Conservation (phyloP, 2,797 vertebrate species). For the Macropus fuliginosus region DNA sequence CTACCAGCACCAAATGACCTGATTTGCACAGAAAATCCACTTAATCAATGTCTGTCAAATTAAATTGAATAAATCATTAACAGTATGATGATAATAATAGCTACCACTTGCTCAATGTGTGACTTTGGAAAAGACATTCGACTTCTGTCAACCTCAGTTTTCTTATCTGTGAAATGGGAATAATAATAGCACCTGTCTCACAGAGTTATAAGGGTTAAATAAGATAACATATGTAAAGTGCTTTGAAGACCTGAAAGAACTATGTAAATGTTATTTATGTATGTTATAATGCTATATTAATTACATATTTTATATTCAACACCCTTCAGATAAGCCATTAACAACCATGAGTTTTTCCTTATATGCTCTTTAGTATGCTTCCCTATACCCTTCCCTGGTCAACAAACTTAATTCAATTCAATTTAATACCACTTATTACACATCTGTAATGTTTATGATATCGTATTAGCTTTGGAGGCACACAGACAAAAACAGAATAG, state of each 20-base stretch:
- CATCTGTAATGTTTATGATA: not conserved
- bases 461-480: not conserved
- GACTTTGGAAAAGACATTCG: not conserved
- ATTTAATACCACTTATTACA: not conserved
- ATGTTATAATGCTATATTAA: not conserved
- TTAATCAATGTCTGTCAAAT: not conserved
- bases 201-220: not conserved
- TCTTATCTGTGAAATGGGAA: not conserved
- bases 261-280: not conserved
- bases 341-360: slow-evolving; percentile 27
- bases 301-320: slow-evolving; percentile 30
- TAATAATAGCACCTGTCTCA: not conserved
- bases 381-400: not conserved
- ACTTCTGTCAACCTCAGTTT: not conserved
- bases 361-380: not conserved
- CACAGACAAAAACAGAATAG: not conserved
- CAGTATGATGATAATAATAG: not conserved
- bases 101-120: not conserved
- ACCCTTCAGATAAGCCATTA: slow-evolving; percentile 51
- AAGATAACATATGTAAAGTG: not conserved
- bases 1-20: not conserved
- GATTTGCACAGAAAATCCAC: not conserved
- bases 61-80: not conserved
- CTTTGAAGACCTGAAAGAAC: not conserved
- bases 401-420: not conserved